Percentiles rank a stretch among this genome's conserved stretches.
Evolutionary conservation across 2,888 invertebrate genomes (phyloP).

Genomic region (Tachina lurida): DNA sequence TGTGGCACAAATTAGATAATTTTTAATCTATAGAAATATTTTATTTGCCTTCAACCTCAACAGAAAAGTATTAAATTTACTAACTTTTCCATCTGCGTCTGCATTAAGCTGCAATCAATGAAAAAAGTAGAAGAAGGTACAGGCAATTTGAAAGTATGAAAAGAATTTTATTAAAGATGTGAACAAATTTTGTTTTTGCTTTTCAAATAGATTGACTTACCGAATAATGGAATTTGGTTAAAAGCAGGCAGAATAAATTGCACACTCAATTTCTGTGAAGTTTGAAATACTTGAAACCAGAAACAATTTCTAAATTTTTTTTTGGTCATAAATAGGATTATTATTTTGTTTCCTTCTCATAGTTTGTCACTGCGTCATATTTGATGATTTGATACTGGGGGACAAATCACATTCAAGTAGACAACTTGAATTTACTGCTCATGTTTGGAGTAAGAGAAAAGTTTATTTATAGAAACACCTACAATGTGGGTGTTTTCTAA

Average conservation of each 20-base stretch:
- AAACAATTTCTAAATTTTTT: background rate
- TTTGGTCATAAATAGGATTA: background rate
- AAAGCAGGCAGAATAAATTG: background rate
- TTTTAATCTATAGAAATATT: no score
- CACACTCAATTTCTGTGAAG: background rate
- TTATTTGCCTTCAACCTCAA: background rate
- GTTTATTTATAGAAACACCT: no score
- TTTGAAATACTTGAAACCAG: background rate
- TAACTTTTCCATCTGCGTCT: slow-evolving; percentile 19
- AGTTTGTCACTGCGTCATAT: background rate
- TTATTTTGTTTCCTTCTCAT: background rate
- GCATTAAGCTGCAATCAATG: background rate
- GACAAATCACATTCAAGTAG: background rate
- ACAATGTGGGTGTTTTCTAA: no score
- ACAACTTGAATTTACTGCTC: background rate
- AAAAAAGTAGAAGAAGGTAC: slow-evolving; percentile 8
- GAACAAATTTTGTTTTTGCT: background rate
- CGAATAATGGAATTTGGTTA: slow-evolving; percentile 1
- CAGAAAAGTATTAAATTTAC: background rate
- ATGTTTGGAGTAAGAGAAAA: no score
- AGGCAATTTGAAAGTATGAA: slow-evolving; percentile 20
- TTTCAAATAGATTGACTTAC: slow-evolving; percentile 8
- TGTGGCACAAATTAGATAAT: no score
- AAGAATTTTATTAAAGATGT: background rate
- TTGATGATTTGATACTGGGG: no score